Evolutionary conservation across 1,140 invertebrate genomes (phyloP), one percentile per base, ranked within the genome.

Genomic region (Lysiphlebus fabarum): DNA sequence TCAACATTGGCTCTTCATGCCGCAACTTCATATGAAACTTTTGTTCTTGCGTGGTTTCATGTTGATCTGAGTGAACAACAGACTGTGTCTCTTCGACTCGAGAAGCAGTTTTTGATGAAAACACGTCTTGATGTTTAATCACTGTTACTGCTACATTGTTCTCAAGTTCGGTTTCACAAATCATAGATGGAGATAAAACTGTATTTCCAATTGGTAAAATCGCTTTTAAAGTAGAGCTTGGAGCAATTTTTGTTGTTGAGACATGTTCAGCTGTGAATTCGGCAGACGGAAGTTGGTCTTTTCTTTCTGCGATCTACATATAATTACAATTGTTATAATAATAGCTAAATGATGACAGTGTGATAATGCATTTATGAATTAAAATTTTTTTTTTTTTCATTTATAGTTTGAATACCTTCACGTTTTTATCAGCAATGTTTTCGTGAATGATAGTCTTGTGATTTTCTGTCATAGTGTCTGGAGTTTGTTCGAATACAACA

Each of bases 401-500:
- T 14, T 50, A 12, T 50, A 17, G 2, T 38, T 50, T 12, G 60
- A 64, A 71, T 62, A 80, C 78, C 67, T 77, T 72, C 4, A 74
- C 45, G 59, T 71, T 73, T 62, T 80, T 76, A 55, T 78, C 76
- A 33, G 72, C 72, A 7, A 77, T 70, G 65, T 82, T 82, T 71
- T 86, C 84, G 62, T 84, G 86, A 6, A 86, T 78, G 38, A 86
- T 81, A 11, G 84, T 86, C 71, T 85, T 86, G 34, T 86, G 84
- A n/a, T 85, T 81, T 68, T 86, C 85, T 14, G 85, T 78, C 82
- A 86, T 83, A 6, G 84, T 82, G 61, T 87, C 85, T 1, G 86
- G 85, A n/a, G 83, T 83, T 41, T 86, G 84, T 64, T 90, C 87
- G 56, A 88, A 82, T 7, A 91, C 86, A 53, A 87, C 83, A 62